Base-by-base conservation (phyloP, 1,140 invertebrate genomes). In the Babylonia areolata region DNA sequence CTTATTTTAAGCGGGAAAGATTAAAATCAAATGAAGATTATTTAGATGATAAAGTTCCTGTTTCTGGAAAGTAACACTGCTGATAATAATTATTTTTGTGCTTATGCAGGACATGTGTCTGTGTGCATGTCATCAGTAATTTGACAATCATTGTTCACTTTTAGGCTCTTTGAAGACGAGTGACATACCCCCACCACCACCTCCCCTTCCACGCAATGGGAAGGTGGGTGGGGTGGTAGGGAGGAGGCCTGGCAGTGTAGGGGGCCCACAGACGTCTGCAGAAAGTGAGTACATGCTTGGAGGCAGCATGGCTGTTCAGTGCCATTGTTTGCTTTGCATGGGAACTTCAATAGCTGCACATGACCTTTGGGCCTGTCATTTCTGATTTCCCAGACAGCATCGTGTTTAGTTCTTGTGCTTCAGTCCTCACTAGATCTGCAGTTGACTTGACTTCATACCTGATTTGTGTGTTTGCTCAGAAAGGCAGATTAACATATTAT, bases 141-240 rank as follows among this genome's bases (percentile, higher is more conserved):
- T 64, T 35, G 28, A 37, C 17, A 20, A 23, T 69, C n/a, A 23
- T 69, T 51, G 35, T 83, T 64, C 81, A 64, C 69, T 83, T 83
- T 28, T 83, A 83, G 81, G 69, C 69, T 35, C 31, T 33, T n/a
- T 37, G 81, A 83, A 37, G 35, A 39, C 82, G 17, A 75, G 31
- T 75, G 84, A 85, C 78, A 80, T 81, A 39, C 84, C 84, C 54
- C 84, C 84, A n/a, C 84, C 84, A 31, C 84, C 78, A 42, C 78
- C 84, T 80, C 84, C 84, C 33, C 77, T 64, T 42, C 84, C 84
- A 46, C 84, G 64, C n/a, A 84, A 75, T 75, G 82, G 64, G 12
- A 58, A 42, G 69, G 23, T 54, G 78, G 78, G 78, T 0, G 78
- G 40, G 40, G 78, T 80, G 78, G 78, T 42, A 28, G 78, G 40